Conservation (phyloP, 1,140 invertebrate genomes). For the Pseudomyrmex flavicornis region DNA sequence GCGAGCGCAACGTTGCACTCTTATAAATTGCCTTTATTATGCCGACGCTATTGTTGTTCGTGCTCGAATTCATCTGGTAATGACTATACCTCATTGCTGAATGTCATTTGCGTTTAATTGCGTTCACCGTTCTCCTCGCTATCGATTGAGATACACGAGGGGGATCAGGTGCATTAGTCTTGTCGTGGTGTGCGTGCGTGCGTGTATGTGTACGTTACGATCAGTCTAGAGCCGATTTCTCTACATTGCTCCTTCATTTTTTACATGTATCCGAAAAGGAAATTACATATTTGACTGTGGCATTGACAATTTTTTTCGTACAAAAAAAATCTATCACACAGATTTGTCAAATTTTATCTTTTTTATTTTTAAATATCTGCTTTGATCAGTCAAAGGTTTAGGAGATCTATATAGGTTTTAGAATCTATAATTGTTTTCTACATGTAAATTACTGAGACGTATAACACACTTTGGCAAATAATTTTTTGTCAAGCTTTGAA, state of each 20-base stretch:
- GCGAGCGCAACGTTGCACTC: conserved; percentile 54
- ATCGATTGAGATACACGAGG: conserved; percentile 64
- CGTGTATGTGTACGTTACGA: neutral
- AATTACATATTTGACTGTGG: no score
- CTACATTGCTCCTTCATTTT: no score
- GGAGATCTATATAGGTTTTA: no score
- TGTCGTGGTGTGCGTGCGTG: conserved; percentile 8
- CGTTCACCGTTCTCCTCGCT: conserved; percentile 55
- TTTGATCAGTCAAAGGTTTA: no score
- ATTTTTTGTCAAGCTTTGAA: conserved; percentile 6
- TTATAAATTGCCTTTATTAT: conserved; percentile 62
- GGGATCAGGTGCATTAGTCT: conserved; percentile 69
- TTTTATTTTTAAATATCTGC: no score
- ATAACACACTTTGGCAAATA: neutral
- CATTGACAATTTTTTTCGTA: no score
- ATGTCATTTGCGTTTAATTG: conserved; percentile 71
- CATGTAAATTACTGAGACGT: neutral
- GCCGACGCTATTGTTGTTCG: conserved; percentile 46
- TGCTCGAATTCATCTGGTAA: conserved; percentile 64
- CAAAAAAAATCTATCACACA: no score
- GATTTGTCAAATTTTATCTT: no score
- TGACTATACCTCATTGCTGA: conserved; percentile 56
- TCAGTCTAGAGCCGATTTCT: neutral
- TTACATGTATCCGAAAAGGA: no score
- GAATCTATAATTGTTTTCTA: no score